A percentile compares a stretch with the other conserved stretches of the same genome.
These are phyloP conservation scores for Altica lythri DNA, from an alignment of 2,888 invertebrate species.

Conservation along the genomic window DNA sequence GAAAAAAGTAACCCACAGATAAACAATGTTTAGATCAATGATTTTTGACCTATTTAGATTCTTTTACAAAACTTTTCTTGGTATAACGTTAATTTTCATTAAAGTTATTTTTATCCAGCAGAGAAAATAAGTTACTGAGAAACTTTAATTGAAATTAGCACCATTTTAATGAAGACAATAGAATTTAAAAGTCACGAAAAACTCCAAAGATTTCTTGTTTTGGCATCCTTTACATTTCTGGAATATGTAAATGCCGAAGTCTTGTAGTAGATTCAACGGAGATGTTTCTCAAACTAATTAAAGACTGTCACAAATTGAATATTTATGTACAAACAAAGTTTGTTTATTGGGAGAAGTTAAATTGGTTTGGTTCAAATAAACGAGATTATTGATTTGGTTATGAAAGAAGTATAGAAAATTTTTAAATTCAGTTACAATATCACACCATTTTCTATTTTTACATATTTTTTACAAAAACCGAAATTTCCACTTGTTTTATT, in stretches of 20 bases:
- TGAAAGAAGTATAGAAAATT: no score
- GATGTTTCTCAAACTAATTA: constrained; percentile 27
- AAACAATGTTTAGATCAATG: no score
- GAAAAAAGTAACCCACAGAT: no score
- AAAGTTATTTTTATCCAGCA: not conserved
- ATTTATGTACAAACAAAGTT: constrained; percentile 26
- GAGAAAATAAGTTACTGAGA: constrained; percentile 11
- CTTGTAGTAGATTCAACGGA: constrained; percentile 16
- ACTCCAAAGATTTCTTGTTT: constrained; percentile 3
- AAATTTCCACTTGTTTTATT: no score
- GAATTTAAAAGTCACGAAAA: constrained; percentile 17
- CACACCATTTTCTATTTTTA: no score
- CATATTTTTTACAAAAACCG: no score
- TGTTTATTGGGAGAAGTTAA: constrained; percentile 23
- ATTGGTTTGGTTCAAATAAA: constrained; percentile 20
- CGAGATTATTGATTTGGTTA: constrained; percentile 14
- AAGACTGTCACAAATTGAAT: constrained; percentile 26
- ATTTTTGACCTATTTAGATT: no score
- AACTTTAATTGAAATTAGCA: constrained; percentile 30
- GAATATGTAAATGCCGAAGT: constrained; percentile 24
- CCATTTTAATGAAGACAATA: constrained; percentile 25
- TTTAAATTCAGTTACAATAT: no score
- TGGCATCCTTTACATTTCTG: constrained; percentile 8
- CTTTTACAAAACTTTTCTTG: no score
- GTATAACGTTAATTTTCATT: constrained; percentile 1